Percentiles rank a stretch among this genome's conserved stretches.
Conservation (phyloP, 2,797 vertebrate genomes). For the Pelobates cultripes region DNA sequence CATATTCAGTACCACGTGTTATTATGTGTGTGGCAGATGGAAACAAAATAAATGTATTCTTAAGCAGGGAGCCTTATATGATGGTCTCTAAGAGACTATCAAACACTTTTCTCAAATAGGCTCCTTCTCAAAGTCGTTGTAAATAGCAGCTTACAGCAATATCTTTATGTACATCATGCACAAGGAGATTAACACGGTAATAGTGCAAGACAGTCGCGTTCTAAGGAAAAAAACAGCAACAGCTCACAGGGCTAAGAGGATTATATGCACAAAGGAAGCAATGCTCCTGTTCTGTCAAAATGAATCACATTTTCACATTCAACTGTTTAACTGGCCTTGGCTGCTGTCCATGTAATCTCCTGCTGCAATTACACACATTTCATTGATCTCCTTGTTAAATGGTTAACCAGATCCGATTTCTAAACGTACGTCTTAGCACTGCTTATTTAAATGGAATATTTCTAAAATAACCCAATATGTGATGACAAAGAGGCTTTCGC, state of each 20-base stretch:
- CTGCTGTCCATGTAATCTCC: slow-evolving; percentile 75
- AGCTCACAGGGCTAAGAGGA: slow-evolving; percentile 77
- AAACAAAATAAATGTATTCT: not conserved
- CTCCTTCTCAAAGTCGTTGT: slow-evolving; percentile 28
- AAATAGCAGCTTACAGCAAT: slow-evolving; percentile 27
- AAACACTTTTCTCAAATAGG: slow-evolving; percentile 17
- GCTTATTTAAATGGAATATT: not conserved
- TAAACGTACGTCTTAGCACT: not conserved
- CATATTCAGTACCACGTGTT: not conserved
- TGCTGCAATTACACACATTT: slow-evolving; percentile 57
- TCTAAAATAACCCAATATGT: not conserved
- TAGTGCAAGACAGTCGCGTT: slow-evolving; percentile 41
- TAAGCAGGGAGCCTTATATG: not conserved
- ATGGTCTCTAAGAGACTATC: not conserved
- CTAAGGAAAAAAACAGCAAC: slow-evolving; percentile 63
- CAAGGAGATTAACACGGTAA: slow-evolving; percentile 20
- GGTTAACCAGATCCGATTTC: slow-evolving; percentile 28
- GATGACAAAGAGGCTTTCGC: not conserved
- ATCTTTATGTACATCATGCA: slow-evolving; percentile 40
- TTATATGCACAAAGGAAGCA: slow-evolving; percentile 73
- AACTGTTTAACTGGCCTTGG: slow-evolving; percentile 85
- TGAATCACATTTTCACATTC: slow-evolving; percentile 84
- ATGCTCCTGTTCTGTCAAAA: slow-evolving; percentile 82
- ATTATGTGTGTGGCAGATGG: not conserved
- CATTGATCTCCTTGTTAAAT: not conserved